phyloP scores from a whole-genome alignment of 2,888 invertebrate species.

The Rotaria magnacalcarata region DNA sequence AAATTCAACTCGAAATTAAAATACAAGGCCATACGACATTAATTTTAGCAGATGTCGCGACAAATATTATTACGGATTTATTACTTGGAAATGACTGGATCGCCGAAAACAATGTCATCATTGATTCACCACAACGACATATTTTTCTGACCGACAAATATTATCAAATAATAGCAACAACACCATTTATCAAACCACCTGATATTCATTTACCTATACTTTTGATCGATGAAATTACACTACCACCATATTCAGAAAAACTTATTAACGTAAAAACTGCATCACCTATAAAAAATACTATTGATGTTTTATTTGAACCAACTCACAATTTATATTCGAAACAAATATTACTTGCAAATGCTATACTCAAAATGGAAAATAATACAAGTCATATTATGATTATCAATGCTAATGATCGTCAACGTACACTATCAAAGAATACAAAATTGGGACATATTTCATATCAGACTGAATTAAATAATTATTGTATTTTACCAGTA shows the following conservation, averaged over 20 bases:
- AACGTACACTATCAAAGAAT: no score
- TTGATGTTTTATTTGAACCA: no score
- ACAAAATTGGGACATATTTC: no score
- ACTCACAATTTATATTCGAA: no score
- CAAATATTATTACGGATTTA: background rate
- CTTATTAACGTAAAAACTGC: background rate
- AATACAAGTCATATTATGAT: no score
- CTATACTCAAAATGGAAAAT: no score
- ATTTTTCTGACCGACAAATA: background rate
- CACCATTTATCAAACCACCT: background rate
- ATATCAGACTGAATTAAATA: no score
- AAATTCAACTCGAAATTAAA: background rate
- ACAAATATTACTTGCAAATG: no score
- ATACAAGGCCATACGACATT: background rate
- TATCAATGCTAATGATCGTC: no score
- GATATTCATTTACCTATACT: background rate
- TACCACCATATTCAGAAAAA: background rate
- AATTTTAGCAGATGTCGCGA: background rate
- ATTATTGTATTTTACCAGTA: no score
- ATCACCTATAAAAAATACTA: background rate
- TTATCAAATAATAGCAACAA: background rate
- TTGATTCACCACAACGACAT: background rate
- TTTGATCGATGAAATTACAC: background rate
- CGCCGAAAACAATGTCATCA: background rate
- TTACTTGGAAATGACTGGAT: background rate